Percentiles rank a stretch among this genome's conserved stretches.
Evolutionary conservation across 2,888 invertebrate species (phyloP).

Genomic region (Mystacides longicornis): DNA sequence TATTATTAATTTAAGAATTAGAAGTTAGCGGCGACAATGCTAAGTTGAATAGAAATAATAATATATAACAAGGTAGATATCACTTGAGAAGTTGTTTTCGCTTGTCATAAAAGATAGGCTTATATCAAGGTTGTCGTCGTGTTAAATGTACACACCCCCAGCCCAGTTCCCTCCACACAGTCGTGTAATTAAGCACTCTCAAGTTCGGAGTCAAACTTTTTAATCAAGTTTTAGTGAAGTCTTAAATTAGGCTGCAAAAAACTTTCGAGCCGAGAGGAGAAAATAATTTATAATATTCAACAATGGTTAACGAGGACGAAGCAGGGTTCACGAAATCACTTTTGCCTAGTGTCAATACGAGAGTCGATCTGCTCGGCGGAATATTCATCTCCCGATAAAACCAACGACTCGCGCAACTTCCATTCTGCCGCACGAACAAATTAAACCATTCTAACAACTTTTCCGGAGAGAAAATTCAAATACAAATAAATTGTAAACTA

Average conservation of each 20-base stretch:
- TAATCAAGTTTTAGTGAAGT: background rate
- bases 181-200: conserved; percentile 1
- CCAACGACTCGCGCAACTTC: too few species aligned
- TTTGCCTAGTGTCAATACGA: too few species aligned
- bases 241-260: background rate
- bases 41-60: background rate
- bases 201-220: conserved; percentile 1
- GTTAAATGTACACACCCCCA: background rate
- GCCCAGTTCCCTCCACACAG: background rate
- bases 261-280: background rate
- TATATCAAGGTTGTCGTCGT: background rate
- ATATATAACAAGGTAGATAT: background rate
- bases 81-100: background rate
- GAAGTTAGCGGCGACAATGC: background rate
- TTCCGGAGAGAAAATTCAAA: too few species aligned
- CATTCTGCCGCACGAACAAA: too few species aligned
- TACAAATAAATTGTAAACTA: too few species aligned
- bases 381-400: too few species aligned
- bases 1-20: background rate
- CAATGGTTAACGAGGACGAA: too few species aligned
- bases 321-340: too few species aligned
- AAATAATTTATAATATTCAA: too few species aligned
- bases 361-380: too few species aligned
- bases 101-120: background rate
- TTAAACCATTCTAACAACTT: too few species aligned